Evolutionary conservation across 2,888 invertebrate species (phyloP).

Genomic region (Xylophagus ater): DNA sequence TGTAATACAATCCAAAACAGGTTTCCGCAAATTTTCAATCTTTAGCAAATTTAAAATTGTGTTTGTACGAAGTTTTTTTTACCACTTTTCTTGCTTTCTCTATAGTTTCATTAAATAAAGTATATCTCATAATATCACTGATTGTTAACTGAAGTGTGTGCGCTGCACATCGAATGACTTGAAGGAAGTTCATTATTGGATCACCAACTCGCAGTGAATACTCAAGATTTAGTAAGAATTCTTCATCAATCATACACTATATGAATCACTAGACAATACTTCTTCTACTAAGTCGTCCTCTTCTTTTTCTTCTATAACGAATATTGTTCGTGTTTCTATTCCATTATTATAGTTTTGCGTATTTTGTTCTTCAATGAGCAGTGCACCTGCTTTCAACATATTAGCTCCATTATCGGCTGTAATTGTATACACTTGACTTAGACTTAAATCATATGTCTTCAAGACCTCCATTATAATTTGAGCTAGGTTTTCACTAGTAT

Average conservation of each 20-base stretch:
- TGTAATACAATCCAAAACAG: constrained; percentile 1
- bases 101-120: neutral
- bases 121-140: constrained; percentile 1
- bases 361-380: constrained; percentile 4
- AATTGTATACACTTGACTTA: constrained; percentile 11
- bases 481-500: constrained; percentile 13
- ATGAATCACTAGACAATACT: too few species aligned
- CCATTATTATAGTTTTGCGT: constrained; percentile 2
- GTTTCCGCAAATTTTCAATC: neutral
- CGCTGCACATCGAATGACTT: constrained; percentile 6
- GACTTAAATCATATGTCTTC: constrained; percentile 10
- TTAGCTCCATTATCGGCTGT: constrained; percentile 15
- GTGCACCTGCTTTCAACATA: constrained; percentile 11
- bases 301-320: constrained; percentile 2
- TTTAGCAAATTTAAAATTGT: constrained; percentile 3
- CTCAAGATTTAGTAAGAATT: constrained; percentile 4
- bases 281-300: constrained; percentile 1
- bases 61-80: neutral
- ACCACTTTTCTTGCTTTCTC: neutral
- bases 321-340: too few species aligned
- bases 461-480: constrained; percentile 11
- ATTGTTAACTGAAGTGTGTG: constrained; percentile 4
- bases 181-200: neutral
- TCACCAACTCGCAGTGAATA: constrained; percentile 3
- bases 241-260: constrained; percentile 6